These are phyloP conservation scores for Microcebus jonahi DNA, from an alignment of 2,113 vertebrate genomes.

Conservation along the genomic window DNA sequence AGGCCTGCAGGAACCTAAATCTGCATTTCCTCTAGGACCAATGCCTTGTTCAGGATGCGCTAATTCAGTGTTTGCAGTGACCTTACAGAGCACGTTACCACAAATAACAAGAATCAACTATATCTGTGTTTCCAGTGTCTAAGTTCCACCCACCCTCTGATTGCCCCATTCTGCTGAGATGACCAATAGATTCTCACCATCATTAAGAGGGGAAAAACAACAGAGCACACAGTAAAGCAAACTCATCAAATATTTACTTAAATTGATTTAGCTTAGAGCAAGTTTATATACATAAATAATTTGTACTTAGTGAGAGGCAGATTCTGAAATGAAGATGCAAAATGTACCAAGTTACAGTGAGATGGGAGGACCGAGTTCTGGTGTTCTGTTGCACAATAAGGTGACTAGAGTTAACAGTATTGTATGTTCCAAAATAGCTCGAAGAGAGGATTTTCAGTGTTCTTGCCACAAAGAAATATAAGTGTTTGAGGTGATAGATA, in stretches of 20 bases:
- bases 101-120: not conserved
- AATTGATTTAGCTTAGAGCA: conserved; percentile 83
- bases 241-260: conserved; percentile 83
- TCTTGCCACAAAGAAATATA: not conserved
- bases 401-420: not conserved
- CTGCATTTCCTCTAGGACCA: not conserved
- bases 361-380: not conserved
- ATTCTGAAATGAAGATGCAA: conserved; percentile 74
- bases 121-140: not conserved
- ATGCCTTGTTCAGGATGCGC: not conserved
- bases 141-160: not conserved
- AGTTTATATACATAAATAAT: conserved; percentile 78
- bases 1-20: not conserved
- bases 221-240: conserved; percentile 72
- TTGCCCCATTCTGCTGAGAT: not conserved
- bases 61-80: not conserved
- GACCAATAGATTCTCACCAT: conserved; percentile 40
- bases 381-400: not conserved
- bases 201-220: conserved; percentile 46
- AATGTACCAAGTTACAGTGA: not conserved
- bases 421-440: not conserved
- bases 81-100: not conserved
- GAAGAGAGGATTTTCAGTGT: not conserved
- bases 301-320: conserved; percentile 70
- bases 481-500: not conserved